Conservation (phyloP, 2,797 vertebrate genomes). For the Galago senegalensis region DNA sequence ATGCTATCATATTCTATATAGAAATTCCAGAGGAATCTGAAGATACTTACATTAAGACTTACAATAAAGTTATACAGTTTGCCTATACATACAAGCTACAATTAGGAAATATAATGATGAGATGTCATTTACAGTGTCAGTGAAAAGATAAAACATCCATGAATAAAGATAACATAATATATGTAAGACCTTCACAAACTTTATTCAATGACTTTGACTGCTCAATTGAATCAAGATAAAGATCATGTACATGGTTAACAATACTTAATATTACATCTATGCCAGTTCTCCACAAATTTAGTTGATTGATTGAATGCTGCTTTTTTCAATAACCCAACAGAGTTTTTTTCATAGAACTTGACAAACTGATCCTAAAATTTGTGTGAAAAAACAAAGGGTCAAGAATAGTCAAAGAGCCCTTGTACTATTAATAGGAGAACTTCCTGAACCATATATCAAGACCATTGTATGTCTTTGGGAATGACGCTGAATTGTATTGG, state of each 20-base stretch:
- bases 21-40: background rate
- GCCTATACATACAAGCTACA: background rate
- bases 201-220: background rate
- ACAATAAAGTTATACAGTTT: background rate
- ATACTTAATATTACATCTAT: background rate
- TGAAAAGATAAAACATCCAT: background rate
- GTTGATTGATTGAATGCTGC: background rate
- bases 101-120: background rate
- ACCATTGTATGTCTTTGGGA: no score
- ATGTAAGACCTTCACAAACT: background rate
- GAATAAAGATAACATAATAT: background rate
- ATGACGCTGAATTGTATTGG: background rate
- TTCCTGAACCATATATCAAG: background rate
- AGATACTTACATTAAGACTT: background rate
- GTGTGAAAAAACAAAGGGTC: background rate
- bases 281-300: background rate
- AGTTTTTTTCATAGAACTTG: background rate
- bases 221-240: background rate
- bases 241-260: background rate
- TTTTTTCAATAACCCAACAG: background rate
- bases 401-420: background rate
- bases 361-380: background rate
- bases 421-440: background rate
- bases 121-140: background rate
- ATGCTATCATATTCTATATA: background rate